phyloP scores from a whole-genome alignment of 2,888 invertebrate species.

The Helicoverpa assulta region DNA sequence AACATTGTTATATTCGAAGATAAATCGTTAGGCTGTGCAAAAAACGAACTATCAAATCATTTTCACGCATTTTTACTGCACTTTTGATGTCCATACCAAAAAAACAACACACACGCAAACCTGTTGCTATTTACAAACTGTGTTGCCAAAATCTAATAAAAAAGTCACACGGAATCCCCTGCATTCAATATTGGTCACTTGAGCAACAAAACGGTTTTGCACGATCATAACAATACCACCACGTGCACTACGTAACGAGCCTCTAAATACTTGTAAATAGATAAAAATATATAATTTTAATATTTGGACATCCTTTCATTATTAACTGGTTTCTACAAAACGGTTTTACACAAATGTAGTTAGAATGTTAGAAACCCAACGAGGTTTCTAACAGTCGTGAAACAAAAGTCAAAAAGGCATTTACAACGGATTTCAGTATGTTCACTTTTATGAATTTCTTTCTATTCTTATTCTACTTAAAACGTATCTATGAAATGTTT shows the following conservation, averaged over 20 bases:
- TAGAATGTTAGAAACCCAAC: no score
- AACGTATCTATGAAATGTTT: no score
- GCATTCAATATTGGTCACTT: slow-evolving; percentile 9
- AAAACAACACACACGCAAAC: slow-evolving; percentile 12
- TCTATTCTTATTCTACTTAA: no score
- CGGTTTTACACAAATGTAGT: neutral
- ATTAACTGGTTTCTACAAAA: neutral
- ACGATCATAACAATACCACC: slow-evolving; percentile 14
- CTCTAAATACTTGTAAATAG: neutral
- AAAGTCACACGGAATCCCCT: slow-evolving; percentile 18
- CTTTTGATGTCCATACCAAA: neutral
- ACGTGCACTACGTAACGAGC: neutral
- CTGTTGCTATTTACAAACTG: slow-evolving; percentile 37
- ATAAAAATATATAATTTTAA: neutral
- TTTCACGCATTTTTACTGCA: neutral
- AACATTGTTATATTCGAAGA: no score
- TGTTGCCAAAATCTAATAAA: slow-evolving; percentile 33
- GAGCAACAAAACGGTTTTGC: slow-evolving; percentile 16
- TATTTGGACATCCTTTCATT: neutral
- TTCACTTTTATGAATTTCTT: no score
- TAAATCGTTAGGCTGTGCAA: no score
- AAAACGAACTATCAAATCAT: no score
- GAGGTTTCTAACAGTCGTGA: no score
- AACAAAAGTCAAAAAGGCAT: no score
- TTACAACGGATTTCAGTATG: no score